Evolutionary conservation across 2,113 vertebrate species (phyloP).

Genomic region (Heterotis niloticus): DNA sequence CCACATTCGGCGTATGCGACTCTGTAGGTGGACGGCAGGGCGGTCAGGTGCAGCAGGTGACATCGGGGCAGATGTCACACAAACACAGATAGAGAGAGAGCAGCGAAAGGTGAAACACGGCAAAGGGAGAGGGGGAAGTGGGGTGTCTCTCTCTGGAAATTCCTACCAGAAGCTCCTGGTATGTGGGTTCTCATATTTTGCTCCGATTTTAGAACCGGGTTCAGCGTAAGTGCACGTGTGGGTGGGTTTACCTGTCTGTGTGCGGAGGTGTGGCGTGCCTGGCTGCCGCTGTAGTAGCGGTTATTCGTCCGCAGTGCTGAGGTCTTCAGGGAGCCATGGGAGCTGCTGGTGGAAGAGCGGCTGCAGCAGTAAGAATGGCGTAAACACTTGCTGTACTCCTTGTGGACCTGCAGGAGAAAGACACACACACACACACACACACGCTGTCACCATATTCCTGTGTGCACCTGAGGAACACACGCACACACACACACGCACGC

Average conservation of each 20-base stretch:
- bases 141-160: too few species aligned
- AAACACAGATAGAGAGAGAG: neutral
- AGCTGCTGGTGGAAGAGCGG: conserved; percentile 73
- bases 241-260: conserved; percentile 60
- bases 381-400: conserved; percentile 90
- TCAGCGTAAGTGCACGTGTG: too few species aligned
- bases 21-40: conserved; percentile 59
- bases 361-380: conserved; percentile 86
- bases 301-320: conserved; percentile 82
- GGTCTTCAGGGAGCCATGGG: conserved; percentile 84
- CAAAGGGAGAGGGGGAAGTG: neutral
- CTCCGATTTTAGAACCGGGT: too few species aligned
- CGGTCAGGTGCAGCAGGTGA: neutral
- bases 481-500: neutral
- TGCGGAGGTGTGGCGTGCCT: conserved; percentile 64
- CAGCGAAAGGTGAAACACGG: neutral
- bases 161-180: too few species aligned
- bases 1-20: conserved; percentile 91
- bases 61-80: neutral
- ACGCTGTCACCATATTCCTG: neutral
- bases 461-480: neutral
- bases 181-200: too few species aligned
- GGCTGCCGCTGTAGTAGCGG: conserved; percentile 84
- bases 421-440: conserved; percentile 6
- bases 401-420: conserved; percentile 70